Base-by-base conservation (phyloP, 2,797 vertebrate genomes). In the Poecilia picta region DNA sequence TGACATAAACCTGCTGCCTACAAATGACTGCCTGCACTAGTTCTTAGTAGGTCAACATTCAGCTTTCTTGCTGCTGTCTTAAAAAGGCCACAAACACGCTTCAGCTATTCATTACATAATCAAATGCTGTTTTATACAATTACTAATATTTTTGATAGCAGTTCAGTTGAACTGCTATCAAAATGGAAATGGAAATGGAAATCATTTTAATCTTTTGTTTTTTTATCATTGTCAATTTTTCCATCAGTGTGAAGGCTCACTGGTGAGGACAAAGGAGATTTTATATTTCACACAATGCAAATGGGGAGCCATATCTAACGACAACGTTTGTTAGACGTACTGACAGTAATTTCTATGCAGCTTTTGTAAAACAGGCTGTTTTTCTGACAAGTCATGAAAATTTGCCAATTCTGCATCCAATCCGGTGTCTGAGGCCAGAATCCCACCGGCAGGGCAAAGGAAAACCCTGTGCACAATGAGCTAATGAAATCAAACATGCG, bases 401-500 rank as follows among this genome's bases (percentile, higher is more conserved):
- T 89, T 81, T 88, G 89, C 90, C 89, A 91, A 87, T 90, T 91
- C 73, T 85, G 80, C 87, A 90, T 92, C 85, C 83, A 86, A 66
- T 88, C 89, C 86, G 85, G 84, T 89, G 83, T 87, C 87, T 87
- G 83, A 83, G 85, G 85, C 85, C 84, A 90, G 84, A 90, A 89
- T 88, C 83, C 78, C 73, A 81, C 74, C 66, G 68, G 82, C 92
- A 75, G 75, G 81, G 79, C 78, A 73, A 79, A 76, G 87, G 84
- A 90, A 92, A 93, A 90, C 81, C 83, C 83, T 80, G 76, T 28
- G 71, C 79, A 78, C 91, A 91, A 93, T 92, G 89, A 93, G 93
- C 92, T 94, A 94, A 95, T 94, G 93, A 92, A 95, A 94, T 94
- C 93, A 94, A 94, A 94, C 91, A 57, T 84, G 91, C 89, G n/a